A percentile compares a stretch with the other conserved stretches of the same genome.
Conservation (phyloP, 2,888 invertebrate genomes). For the Carterocephalus palaemon region DNA sequence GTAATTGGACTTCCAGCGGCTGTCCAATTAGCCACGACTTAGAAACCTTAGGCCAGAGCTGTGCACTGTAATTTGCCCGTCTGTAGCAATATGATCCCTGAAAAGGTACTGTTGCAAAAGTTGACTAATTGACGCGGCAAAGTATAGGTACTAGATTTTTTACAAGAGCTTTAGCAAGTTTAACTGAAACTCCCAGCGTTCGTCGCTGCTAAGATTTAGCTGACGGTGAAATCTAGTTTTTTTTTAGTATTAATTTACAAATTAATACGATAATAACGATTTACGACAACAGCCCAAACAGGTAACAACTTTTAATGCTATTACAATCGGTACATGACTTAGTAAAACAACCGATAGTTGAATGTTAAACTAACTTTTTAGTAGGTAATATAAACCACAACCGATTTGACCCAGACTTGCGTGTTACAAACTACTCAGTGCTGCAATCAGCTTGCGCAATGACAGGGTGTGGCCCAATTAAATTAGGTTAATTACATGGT, state of each 20-base stretch:
- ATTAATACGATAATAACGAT: too few species aligned
- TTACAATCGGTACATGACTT: too few species aligned
- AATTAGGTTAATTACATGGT: not conserved
- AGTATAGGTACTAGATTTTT: conserved; percentile 2
- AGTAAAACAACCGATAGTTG: too few species aligned
- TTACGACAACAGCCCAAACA: too few species aligned
- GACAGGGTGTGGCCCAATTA: not conserved
- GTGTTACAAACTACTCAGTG: conserved; percentile 9
- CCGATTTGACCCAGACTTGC: conserved; percentile 11
- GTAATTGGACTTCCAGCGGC: conserved; percentile 69
- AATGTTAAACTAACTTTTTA: too few species aligned
- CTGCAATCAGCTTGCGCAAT: conserved; percentile 15
- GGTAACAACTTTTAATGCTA: too few species aligned
- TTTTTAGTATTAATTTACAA: too few species aligned
- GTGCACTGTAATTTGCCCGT: conserved; percentile 55
- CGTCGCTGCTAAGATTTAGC: too few species aligned
- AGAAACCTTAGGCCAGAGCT: conserved; percentile 66
- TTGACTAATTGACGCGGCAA: conserved; percentile 19
- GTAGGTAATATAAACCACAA: not conserved
- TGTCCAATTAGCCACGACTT: conserved; percentile 77
- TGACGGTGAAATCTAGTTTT: too few species aligned
- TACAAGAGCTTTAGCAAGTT: not conserved
- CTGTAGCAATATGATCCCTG: conserved; percentile 24
- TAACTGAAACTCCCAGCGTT: not conserved
- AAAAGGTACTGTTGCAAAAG: conserved; percentile 20